phyloP scores from a whole-genome alignment of 2,113 vertebrate species.

The Cettia cetti region DNA sequence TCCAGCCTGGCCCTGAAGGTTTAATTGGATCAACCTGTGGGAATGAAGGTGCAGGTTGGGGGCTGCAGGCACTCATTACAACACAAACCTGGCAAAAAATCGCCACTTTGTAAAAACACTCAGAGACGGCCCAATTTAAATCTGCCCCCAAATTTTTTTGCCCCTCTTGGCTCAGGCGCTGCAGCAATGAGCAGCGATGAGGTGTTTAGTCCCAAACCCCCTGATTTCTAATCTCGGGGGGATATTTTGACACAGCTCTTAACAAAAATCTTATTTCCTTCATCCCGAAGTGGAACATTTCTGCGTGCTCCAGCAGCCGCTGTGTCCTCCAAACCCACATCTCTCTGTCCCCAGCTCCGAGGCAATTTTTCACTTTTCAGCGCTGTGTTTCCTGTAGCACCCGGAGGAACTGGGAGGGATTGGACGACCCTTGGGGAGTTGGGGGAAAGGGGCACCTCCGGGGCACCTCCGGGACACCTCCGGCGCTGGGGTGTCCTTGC shows the following conservation, averaged over 20 bases:
- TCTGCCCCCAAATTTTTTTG: neutral
- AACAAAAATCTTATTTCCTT: neutral
- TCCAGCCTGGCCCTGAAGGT: neutral
- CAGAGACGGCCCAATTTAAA: neutral
- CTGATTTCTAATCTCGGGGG: neutral
- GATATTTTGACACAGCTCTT: neutral
- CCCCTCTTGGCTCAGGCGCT: accelerated
- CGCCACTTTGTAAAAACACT: neutral
- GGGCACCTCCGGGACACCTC: neutral
- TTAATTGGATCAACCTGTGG: neutral
- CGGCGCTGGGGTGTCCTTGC: neutral
- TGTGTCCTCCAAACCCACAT: neutral
- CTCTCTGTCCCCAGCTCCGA: neutral
- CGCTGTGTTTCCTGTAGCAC: accelerated
- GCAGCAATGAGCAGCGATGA: accelerated
- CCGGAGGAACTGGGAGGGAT: neutral
- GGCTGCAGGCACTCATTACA: neutral
- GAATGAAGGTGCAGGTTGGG: neutral
- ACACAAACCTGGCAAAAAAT: neutral
- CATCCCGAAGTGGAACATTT: neutral
- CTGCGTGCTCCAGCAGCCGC: neutral
- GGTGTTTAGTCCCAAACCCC: neutral
- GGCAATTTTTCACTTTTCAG: neutral
- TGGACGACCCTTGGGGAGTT: accelerated
- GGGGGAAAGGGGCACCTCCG: neutral